Evolutionary conservation across 2,113 vertebrate genomes (phyloP).

Genomic region (Macrotis lagotis): DNA sequence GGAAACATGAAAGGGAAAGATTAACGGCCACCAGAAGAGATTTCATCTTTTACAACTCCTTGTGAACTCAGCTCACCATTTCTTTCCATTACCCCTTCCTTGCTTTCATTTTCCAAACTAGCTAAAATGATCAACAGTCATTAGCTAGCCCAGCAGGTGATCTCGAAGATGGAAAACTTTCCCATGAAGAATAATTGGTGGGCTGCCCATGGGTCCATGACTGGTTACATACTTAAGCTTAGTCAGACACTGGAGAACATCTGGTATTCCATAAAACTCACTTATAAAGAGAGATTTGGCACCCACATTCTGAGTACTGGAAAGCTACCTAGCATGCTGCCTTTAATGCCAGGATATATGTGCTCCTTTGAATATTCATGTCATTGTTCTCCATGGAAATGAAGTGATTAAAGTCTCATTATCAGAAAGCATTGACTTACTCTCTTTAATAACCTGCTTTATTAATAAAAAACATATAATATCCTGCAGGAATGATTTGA

Average conservation of each 20-base stretch:
- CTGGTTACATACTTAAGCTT: slow-evolving; percentile 62
- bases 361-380: neutral
- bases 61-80: slow-evolving; percentile 15
- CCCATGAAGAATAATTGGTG: slow-evolving; percentile 2
- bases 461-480: neutral
- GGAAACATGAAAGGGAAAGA: slow-evolving; percentile 1
- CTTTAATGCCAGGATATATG: slow-evolving; percentile 32
- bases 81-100: slow-evolving; percentile 2
- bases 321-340: slow-evolving; percentile 58
- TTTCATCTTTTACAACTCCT: slow-evolving; percentile 14
- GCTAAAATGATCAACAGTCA: neutral
- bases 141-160: slow-evolving; percentile 22
- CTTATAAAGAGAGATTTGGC: slow-evolving; percentile 60
- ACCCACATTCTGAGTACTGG: slow-evolving; percentile 42
- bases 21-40: slow-evolving; percentile 6
- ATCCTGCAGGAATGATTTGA: slow-evolving; percentile 6
- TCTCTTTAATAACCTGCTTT: neutral
- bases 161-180: slow-evolving; percentile 37
- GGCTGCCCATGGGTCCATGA: neutral
- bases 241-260: slow-evolving; percentile 54
- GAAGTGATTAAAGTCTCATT: neutral
- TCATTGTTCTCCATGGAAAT: slow-evolving; percentile 54
- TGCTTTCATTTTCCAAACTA: slow-evolving; percentile 1
- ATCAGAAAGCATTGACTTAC: neutral
- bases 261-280: slow-evolving; percentile 55